Percentiles rank a stretch among this genome's conserved stretches.
phyloP scores from a whole-genome alignment of 1,140 invertebrate genomes.

The Zaprionus nigranus region DNA sequence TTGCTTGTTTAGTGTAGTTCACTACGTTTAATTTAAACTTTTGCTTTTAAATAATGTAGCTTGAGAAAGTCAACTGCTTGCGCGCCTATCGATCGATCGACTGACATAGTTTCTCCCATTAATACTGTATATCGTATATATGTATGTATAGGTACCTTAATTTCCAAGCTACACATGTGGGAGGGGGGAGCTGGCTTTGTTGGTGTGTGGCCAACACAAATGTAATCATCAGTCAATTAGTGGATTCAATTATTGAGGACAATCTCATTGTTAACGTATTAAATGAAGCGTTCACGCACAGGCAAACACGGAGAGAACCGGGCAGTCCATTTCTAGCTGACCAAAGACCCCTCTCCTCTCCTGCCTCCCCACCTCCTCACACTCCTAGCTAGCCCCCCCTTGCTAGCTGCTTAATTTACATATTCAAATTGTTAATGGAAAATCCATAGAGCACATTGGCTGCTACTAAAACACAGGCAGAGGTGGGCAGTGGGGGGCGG shows the following conservation, averaged over 20 bases:
- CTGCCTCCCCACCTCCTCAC: neutral
- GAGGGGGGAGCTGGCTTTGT: slow-evolving; percentile 32
- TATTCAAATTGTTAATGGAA: slow-evolving; percentile 83
- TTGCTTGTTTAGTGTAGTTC: slow-evolving; percentile 32
- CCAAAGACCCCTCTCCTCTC: too few species aligned
- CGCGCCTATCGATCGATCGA: slow-evolving; percentile 58
- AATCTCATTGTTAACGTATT: slow-evolving; percentile 83
- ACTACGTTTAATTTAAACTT: slow-evolving; percentile 14
- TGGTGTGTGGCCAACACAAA: slow-evolving; percentile 76
- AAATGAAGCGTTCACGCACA: slow-evolving; percentile 81
- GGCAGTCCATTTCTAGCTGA: slow-evolving; percentile 4
- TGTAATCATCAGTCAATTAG: slow-evolving; percentile 83
- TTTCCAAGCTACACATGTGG: slow-evolving; percentile 16
- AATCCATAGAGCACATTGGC: slow-evolving; percentile 66
- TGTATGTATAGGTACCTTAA: slow-evolving; percentile 15
- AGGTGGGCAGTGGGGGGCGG: neutral
- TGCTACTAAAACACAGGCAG: slow-evolving; percentile 17
- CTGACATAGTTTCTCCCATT: slow-evolving; percentile 61
- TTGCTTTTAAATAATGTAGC: slow-evolving; percentile 71
- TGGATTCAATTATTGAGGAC: slow-evolving; percentile 83
- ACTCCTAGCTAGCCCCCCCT: neutral
- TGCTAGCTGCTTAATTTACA: slow-evolving; percentile 62
- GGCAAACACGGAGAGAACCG: slow-evolving; percentile 62
- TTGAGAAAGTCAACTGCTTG: slow-evolving; percentile 78
- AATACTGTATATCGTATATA: slow-evolving; percentile 15